Conservation (phyloP, 2,113 vertebrate species). For the Prunella himalayana region DNA sequence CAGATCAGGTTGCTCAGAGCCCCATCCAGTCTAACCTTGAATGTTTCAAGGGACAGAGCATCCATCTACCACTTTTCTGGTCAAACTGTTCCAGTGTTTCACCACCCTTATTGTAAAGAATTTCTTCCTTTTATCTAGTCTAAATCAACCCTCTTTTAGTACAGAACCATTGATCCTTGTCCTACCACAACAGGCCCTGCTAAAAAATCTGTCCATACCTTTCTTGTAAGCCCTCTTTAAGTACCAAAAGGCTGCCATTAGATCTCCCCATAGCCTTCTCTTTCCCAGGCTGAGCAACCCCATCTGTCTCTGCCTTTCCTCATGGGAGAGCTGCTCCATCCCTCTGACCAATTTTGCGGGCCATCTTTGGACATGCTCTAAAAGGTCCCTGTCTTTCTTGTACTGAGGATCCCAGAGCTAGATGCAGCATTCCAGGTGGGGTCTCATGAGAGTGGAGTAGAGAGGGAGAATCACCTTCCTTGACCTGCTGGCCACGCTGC, state of each 20-base stretch:
- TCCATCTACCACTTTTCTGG: neutral
- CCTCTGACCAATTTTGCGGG: neutral
- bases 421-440: neutral
- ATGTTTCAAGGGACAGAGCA: fast-evolving
- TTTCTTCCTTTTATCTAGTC: neutral
- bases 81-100: neutral
- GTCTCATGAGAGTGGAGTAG: neutral
- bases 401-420: neutral
- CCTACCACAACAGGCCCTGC: neutral
- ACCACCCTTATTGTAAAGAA: neutral
- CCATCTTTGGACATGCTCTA: fast-evolving
- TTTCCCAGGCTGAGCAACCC: neutral
- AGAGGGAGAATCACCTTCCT: neutral
- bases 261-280: neutral
- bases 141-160: neutral
- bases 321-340: neutral
- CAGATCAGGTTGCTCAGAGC: neutral
- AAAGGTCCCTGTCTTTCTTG: neutral
- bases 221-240: neutral
- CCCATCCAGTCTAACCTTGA: neutral
- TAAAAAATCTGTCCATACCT: neutral
- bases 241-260: neutral
- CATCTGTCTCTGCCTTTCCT: neutral
- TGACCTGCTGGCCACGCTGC: neutral
- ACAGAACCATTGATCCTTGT: neutral